A percentile compares a stretch with the other conserved stretches of the same genome.
These are phyloP conservation scores for Volucella inanis DNA, from an alignment of 2,888 invertebrate species.

Conservation along the genomic window DNA sequence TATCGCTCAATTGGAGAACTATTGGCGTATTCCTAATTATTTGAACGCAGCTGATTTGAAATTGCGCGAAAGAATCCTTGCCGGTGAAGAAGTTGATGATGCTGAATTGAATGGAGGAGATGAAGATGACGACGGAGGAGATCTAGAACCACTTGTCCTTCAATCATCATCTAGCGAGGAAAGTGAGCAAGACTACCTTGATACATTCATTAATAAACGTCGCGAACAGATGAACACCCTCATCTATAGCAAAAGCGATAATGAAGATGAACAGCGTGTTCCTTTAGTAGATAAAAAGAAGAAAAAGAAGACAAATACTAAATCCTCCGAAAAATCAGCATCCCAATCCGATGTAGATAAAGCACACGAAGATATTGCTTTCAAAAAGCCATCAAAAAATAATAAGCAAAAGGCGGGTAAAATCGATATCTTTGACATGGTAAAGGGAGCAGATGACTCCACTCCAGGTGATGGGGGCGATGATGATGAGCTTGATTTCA, in stretches of 20 bases:
- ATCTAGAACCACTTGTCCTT: constrained; percentile 83
- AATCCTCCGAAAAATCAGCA: constrained; percentile 6
- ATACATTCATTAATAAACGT: constrained; percentile 77
- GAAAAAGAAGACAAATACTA: constrained; percentile 24
- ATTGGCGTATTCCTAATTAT: constrained; percentile 92
- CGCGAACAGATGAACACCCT: constrained; percentile 80
- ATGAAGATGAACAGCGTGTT: constrained; percentile 79
- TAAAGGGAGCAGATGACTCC: constrained; percentile 76
- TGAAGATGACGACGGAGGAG: constrained; percentile 75
- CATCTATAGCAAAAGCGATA: constrained; percentile 82
- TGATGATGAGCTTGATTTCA: constrained; percentile 80
- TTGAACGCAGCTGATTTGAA: constrained; percentile 84
- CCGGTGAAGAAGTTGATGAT: constrained; percentile 78
- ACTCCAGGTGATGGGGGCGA: constrained; percentile 72
- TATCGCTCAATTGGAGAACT: constrained; percentile 89
- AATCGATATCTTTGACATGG: constrained; percentile 78
- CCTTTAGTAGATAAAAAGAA: constrained; percentile 67
- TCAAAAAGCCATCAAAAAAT: constrained; percentile 80
- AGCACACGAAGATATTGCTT: constrained; percentile 76
- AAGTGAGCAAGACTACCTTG: constrained; percentile 82
- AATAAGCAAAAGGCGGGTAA: constrained; percentile 76
- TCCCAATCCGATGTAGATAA: constrained; percentile 22
- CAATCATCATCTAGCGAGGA: constrained; percentile 72
- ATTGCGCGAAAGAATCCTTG: constrained; percentile 80
- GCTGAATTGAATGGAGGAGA: constrained; percentile 66